phyloP scores from a whole-genome alignment of 2,113 vertebrate species.

The Pterocles gutturalis region DNA sequence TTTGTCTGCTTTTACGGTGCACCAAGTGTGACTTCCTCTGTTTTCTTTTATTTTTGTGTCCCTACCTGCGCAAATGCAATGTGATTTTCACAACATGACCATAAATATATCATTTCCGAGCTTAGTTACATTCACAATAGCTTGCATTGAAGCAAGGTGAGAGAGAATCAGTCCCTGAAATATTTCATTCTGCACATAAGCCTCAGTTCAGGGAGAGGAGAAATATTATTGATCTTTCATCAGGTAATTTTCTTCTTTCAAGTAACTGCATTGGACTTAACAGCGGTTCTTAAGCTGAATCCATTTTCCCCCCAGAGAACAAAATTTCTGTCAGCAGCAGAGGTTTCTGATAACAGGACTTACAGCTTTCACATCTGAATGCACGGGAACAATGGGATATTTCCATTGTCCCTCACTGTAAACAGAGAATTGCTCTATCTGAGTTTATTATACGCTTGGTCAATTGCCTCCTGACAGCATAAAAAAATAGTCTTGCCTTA shows the following conservation, averaged over 20 bases:
- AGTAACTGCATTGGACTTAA: background rate
- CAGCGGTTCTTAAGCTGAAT: background rate
- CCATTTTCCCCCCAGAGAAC: background rate
- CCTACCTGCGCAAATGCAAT: background rate
- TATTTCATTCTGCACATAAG: background rate
- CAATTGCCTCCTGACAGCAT: background rate
- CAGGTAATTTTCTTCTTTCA: slow-evolving; percentile 46
- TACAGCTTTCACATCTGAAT: background rate
- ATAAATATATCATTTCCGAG: background rate
- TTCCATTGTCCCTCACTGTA: background rate
- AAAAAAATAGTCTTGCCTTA: background rate
- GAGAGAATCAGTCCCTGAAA: background rate
- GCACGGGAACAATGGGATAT: background rate
- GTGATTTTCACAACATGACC: background rate
- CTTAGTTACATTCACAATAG: background rate
- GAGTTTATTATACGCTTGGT: background rate
- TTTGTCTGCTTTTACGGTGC: background rate
- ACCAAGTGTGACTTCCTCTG: background rate
- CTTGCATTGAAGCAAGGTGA: accelerated
- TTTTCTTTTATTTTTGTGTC: background rate
- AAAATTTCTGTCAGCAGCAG: slow-evolving; percentile 21
- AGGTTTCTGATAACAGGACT: background rate
- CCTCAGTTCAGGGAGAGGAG: background rate
- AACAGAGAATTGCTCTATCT: background rate
- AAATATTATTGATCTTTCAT: slow-evolving; percentile 62